These are phyloP conservation scores for Neodiprion virginianus DNA, from an alignment of 1,140 invertebrate species.

Conservation along the genomic window DNA sequence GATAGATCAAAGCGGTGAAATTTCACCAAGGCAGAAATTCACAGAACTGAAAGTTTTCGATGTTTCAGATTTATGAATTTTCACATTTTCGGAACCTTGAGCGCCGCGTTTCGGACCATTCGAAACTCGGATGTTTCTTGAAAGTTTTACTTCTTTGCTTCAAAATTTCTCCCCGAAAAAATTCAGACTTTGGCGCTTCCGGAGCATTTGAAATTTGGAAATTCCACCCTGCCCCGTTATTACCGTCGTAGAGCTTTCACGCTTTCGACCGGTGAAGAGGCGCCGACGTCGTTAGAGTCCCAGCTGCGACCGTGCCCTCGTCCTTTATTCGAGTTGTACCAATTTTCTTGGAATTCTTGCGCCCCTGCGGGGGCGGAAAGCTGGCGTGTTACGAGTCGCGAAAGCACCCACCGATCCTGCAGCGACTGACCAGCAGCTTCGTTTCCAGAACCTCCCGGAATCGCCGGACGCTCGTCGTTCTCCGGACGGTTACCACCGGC, in stretches of 20 bases:
- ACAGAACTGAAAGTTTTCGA: too few species aligned
- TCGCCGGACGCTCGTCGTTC: background rate
- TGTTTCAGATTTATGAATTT: too few species aligned
- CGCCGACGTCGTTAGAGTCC: conserved; percentile 17
- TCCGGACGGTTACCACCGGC: background rate
- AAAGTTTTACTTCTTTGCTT: too few species aligned
- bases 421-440: conserved; percentile 15
- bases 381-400: conserved; percentile 31
- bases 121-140: too few species aligned
- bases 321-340: conserved; percentile 25
- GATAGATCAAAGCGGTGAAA: too few species aligned
- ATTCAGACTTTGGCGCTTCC: too few species aligned
- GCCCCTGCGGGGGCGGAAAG: conserved; percentile 20
- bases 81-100: too few species aligned
- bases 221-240: background rate
- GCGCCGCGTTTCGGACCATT: too few species aligned
- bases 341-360: conserved; percentile 28
- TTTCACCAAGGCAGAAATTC: too few species aligned
- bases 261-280: background rate
- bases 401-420: conserved; percentile 32
- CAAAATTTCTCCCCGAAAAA: too few species aligned
- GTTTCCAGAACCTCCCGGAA: background rate
- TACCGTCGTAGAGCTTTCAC: background rate
- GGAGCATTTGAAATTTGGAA: too few species aligned
- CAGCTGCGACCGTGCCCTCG: conserved; percentile 24